Evolutionary conservation across 2,797 vertebrate genomes (phyloP).

Genomic region (Schizopygopsis pylzovi): DNA sequence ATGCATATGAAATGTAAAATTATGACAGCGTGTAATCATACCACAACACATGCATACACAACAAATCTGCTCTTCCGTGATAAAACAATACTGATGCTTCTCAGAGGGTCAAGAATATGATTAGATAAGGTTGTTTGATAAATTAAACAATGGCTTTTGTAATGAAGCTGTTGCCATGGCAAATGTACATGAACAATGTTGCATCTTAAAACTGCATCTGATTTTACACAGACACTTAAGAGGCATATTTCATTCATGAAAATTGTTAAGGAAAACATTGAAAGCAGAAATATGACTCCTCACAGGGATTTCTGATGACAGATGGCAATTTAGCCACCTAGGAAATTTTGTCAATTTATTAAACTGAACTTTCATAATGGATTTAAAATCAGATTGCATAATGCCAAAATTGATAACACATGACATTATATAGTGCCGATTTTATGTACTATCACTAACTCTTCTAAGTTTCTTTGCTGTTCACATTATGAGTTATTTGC

Average conservation of each 20-base stretch:
- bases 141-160: slow-evolving; percentile 42
- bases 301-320: neutral
- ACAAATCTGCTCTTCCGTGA: neutral
- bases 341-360: neutral
- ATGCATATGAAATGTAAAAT: slow-evolving; percentile 61
- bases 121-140: slow-evolving; percentile 50
- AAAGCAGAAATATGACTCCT: slow-evolving; percentile 2
- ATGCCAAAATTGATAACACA: neutral
- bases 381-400: slow-evolving; percentile 1
- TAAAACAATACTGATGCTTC: slow-evolving; percentile 7
- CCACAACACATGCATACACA: slow-evolving; percentile 7
- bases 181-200: slow-evolving; percentile 44
- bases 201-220: slow-evolving; percentile 16
- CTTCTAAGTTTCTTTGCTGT: neutral
- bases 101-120: neutral
- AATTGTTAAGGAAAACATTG: neutral
- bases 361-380: neutral
- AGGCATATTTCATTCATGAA: slow-evolving; percentile 33
- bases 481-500: neutral
- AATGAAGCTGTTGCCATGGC: slow-evolving; percentile 56
- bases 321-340: slow-evolving; percentile 2
- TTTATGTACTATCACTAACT: neutral
- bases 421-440: neutral
- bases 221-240: neutral
- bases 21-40: slow-evolving; percentile 45